Percentiles rank a stretch among this genome's conserved stretches.
These are phyloP conservation scores for Sterna hirundo DNA, from an alignment of 2,113 vertebrate genomes.

Conservation along the genomic window DNA sequence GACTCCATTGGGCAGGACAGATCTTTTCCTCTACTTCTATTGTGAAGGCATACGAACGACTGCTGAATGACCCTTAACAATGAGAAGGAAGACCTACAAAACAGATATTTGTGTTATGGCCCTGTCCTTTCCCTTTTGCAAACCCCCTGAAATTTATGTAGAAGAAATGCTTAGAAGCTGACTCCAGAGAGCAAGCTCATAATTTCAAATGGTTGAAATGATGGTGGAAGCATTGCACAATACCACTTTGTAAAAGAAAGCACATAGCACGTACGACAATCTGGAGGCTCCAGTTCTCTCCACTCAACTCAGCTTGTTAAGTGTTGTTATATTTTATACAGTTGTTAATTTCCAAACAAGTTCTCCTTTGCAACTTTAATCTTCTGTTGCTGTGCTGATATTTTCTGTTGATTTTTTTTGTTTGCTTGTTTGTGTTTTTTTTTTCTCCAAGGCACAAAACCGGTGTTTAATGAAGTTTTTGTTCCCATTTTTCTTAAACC, in stretches of 20 bases:
- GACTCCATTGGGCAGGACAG: not conserved
- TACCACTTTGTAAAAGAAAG: not conserved
- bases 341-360: not conserved
- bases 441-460: not conserved
- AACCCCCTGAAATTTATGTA: not conserved
- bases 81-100: not conserved
- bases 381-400: not conserved
- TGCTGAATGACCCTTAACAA: not conserved
- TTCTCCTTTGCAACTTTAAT: not conserved
- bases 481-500: not conserved
- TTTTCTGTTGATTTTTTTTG: not conserved
- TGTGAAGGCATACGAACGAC: not conserved
- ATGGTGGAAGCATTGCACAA: not conserved
- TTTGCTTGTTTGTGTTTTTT: no score
- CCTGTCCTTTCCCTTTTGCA: not conserved
- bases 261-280: not conserved
- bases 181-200: not conserved
- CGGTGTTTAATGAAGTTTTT: not conserved
- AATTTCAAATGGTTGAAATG: not conserved
- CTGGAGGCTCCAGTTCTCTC: not conserved
- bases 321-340: not conserved
- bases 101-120: not conserved
- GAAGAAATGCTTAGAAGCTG: not conserved
- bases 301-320: not conserved
- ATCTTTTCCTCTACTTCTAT: not conserved